These are phyloP conservation scores for Greenwoodochromis staneri DNA, from an alignment of 2,113 vertebrate species.

Conservation along the genomic window DNA sequence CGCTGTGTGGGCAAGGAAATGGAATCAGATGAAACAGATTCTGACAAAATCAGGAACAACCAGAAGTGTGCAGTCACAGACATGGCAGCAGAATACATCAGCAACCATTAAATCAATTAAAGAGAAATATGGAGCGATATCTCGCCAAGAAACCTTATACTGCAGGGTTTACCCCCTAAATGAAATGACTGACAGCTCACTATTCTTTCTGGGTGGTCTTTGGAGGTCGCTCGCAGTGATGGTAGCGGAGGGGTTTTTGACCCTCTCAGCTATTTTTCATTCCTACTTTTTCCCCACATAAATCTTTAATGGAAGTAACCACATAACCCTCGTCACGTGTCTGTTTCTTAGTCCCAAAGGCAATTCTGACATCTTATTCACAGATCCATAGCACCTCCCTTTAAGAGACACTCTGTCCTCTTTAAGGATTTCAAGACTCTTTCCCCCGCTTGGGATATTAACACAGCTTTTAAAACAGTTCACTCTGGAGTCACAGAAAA, in stretches of 20 bases:
- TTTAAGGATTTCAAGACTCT: neutral
- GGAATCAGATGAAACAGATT: neutral
- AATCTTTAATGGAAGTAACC: slow-evolving; percentile 38
- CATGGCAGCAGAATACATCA: neutral
- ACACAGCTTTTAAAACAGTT: neutral
- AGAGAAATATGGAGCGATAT: neutral
- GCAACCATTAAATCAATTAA: neutral
- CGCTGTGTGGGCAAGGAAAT: neutral
- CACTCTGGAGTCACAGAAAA: neutral
- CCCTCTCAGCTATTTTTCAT: slow-evolving; percentile 32
- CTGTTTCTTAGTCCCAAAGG: slow-evolving; percentile 11
- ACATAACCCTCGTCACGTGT: slow-evolving; percentile 12
- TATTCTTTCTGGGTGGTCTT: slow-evolving; percentile 66
- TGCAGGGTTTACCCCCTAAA: slow-evolving; percentile 16
- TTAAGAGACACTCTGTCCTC: slow-evolving; percentile 14
- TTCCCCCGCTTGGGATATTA: neutral
- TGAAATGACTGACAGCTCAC: slow-evolving; percentile 61
- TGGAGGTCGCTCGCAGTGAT: neutral
- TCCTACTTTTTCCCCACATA: neutral
- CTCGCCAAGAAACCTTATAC: slow-evolving; percentile 19
- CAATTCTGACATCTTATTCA: neutral
- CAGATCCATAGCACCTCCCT: neutral
- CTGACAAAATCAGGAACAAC: neutral
- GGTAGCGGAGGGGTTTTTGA: neutral
- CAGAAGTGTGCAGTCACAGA: neutral